phyloP scores from a whole-genome alignment of 2,797 vertebrate species.

The Brotula barbata region DNA sequence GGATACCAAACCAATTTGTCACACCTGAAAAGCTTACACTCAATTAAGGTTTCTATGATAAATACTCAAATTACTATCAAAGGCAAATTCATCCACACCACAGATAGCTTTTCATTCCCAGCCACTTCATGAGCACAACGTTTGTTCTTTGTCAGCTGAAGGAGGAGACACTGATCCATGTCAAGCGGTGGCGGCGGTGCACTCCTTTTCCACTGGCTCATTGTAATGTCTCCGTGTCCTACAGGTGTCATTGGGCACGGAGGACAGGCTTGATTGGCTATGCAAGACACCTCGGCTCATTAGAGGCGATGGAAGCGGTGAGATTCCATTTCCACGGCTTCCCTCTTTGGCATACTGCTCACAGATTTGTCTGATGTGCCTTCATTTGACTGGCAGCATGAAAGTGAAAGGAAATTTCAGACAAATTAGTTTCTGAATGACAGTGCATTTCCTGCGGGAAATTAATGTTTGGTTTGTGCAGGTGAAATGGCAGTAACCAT shows the following conservation, averaged over 20 bases:
- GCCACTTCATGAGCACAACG: slow-evolving; percentile 14
- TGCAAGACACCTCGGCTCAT: slow-evolving; percentile 47
- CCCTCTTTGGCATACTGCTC: slow-evolving; percentile 29
- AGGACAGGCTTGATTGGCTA: slow-evolving; percentile 50
- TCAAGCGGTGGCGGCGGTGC: slow-evolving; percentile 39
- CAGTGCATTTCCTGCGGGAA: not conserved
- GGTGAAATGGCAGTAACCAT: too few species aligned
- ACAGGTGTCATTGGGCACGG: slow-evolving; percentile 64
- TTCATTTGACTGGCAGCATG: slow-evolving; percentile 26
- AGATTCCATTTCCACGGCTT: slow-evolving; percentile 50
- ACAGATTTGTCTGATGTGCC: slow-evolving; percentile 23
- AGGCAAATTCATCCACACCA: slow-evolving; percentile 1
- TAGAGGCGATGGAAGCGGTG: slow-evolving; percentile 37
- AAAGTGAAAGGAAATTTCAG: slow-evolving; percentile 13
- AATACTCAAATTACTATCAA: not conserved
- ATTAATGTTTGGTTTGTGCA: not conserved
- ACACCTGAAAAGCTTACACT: too few species aligned
- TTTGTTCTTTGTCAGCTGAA: slow-evolving; percentile 37
- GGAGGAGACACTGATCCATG: slow-evolving; percentile 46
- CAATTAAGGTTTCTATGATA: too few species aligned
- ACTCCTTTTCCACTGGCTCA: slow-evolving; percentile 34
- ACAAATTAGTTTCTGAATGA: not conserved
- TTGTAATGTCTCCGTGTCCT: slow-evolving; percentile 36
- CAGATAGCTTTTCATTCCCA: slow-evolving; percentile 23
- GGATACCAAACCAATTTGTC: too few species aligned